Base-by-base conservation (phyloP, 2,797 vertebrate genomes). In the Neosalanx taihuensis region DNA sequence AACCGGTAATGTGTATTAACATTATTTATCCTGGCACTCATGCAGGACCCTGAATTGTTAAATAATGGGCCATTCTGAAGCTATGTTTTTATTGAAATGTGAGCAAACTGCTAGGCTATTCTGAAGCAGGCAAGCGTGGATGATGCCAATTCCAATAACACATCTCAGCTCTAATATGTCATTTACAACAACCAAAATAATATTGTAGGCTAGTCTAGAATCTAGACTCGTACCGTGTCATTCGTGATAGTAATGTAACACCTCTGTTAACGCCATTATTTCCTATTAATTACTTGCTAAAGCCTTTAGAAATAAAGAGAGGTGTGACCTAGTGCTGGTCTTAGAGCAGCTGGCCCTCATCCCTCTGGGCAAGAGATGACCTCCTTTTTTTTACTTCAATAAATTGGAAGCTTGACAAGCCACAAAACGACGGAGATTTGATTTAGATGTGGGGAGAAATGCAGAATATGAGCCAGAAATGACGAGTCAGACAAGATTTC, bases 261-360 rank as follows among this genome's bases (percentile, higher is more conserved):
- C 85, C 81, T 89, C 89, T 79, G 77, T 87, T 85, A 75, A 87
- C 90, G 86, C 88, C 88, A 87, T 90, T 86, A 85, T 89, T 90
- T 84, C 77, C 86, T 86, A 81, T 88, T 88, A 90, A 91, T 90
- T 86, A 86, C 84, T 86, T 84, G 79, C 85, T 84, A 80, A 88
- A 85, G 76, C 83, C 86, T 84, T 76, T 31, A 71, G 85, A 86
- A 80, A 56, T 71, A 72, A 83, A 79, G 85, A 79, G 85, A 92
- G 92, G 90, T 91, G 86, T 91, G 91, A 91, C 79, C 79, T 81
- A 71, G 79, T 71, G 80, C 85, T 83, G 90, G 91, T 90, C 91
- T 92, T 87, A 73, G 85, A 92, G 89, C 90, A 93, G 90, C 92
- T 93, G 89, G 84, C 89, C 84, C 84, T 83, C 79, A 86, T 86